Evolutionary conservation across 2,113 vertebrate genomes (phyloP).

Genomic region (Microcebus jonahi): DNA sequence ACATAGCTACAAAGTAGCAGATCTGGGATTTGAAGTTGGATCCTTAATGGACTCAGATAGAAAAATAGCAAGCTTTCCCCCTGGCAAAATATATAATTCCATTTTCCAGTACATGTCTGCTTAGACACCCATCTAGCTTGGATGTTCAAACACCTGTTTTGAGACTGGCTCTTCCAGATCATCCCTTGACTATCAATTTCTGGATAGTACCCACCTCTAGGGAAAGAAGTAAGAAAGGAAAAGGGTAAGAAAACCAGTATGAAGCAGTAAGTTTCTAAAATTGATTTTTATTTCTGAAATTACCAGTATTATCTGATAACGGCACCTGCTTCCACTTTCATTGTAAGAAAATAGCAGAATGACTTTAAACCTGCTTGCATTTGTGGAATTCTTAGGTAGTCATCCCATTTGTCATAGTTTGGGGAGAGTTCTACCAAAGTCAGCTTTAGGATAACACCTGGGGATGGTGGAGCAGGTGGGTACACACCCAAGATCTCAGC

Average conservation of each 20-base stretch:
- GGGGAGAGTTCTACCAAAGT: neutral
- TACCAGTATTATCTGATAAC: neutral
- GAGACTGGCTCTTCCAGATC: neutral
- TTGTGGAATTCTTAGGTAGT: neutral
- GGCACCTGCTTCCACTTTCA: neutral
- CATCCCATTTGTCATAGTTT: neutral
- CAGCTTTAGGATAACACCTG: neutral
- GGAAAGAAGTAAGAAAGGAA: neutral
- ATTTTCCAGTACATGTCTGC: neutral
- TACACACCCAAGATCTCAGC: neutral
- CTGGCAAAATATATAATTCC: neutral
- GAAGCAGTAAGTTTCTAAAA: neutral
- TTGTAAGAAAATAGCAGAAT: neutral
- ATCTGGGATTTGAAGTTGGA: neutral
- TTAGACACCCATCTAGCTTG: neutral
- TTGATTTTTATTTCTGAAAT: conserved; percentile 37
- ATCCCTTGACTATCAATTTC: neutral
- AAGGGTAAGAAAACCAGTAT: neutral
- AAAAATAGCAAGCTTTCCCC: neutral
- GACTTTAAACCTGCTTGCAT: neutral
- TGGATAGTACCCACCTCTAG: neutral
- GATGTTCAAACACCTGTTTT: neutral
- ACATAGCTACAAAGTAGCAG: neutral
- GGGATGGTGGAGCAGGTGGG: neutral
- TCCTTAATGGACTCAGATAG: neutral